A percentile compares a stretch with the other conserved stretches of the same genome.
phyloP scores from a whole-genome alignment of 2,888 invertebrate genomes.

The Eupeodes luniger region DNA sequence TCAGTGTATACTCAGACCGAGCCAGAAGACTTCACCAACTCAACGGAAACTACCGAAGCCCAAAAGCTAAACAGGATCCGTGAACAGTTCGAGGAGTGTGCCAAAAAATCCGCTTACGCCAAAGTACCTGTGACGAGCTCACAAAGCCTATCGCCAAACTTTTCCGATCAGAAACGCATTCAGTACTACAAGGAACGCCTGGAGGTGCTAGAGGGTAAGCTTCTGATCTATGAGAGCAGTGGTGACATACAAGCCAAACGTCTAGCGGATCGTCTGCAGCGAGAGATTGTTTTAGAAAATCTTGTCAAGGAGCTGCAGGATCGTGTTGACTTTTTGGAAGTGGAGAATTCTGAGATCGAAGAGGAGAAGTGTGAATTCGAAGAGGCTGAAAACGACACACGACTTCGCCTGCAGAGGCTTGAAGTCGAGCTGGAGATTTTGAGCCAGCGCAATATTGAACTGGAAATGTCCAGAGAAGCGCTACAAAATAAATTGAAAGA shows the following conservation, averaged over 20 bases:
- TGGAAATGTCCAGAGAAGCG: constrained; percentile 87
- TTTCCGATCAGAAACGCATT: constrained; percentile 86
- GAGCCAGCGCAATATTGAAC: constrained; percentile 84
- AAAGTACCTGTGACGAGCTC: constrained; percentile 77
- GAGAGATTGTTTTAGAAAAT: constrained; percentile 86
- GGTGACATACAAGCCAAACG: constrained; percentile 87
- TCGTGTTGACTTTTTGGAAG: constrained; percentile 86
- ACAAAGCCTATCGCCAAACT: constrained; percentile 72
- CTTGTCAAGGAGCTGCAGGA: constrained; percentile 84
- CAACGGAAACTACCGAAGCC: constrained; percentile 84
- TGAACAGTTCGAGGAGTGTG: constrained; percentile 87
- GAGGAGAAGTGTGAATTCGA: constrained; percentile 90
- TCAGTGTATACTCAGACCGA: constrained; percentile 84
- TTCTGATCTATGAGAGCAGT: constrained; percentile 88
- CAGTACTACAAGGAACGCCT: constrained; percentile 88
- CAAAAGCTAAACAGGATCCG: constrained; percentile 88
- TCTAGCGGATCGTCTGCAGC: constrained; percentile 87
- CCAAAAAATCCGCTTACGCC: constrained; percentile 77
- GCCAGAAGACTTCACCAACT: constrained; percentile 84
- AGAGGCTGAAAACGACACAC: constrained; percentile 91
- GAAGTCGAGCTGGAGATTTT: constrained; percentile 87
- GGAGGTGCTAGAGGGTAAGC: constrained; percentile 87
- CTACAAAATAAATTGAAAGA: constrained; percentile 86
- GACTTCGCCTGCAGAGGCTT: constrained; percentile 85
- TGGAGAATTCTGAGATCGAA: constrained; percentile 88